A percentile compares a stretch with the other conserved stretches of the same genome.
phyloP scores from a whole-genome alignment of 2,888 invertebrate species.

The Drosophila niveifrons region DNA sequence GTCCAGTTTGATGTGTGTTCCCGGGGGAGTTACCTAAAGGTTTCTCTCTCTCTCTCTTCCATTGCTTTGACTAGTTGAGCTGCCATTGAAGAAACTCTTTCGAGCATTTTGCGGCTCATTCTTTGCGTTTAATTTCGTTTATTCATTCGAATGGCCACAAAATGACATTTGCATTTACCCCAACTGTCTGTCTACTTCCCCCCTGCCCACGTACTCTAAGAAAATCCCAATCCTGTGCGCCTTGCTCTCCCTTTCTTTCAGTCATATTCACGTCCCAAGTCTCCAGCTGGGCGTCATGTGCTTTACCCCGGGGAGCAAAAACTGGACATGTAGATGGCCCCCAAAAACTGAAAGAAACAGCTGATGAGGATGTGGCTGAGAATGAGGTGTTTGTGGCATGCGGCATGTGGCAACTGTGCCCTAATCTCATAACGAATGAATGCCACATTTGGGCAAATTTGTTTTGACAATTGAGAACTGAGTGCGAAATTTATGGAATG shows the following conservation, averaged over 20 bases:
- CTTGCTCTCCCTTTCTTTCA: neutral
- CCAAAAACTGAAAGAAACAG: neutral
- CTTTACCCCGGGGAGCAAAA: conserved; percentile 44
- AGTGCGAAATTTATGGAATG: conserved; percentile 69
- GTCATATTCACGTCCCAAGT: conserved; percentile 34
- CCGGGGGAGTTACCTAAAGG: conserved; percentile 20
- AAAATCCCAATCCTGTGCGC: neutral
- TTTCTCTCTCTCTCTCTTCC: neutral
- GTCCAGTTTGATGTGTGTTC: conserved; percentile 47
- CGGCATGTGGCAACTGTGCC: conserved; percentile 33
- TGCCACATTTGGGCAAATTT: conserved; percentile 80
- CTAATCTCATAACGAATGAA: conserved; percentile 82
- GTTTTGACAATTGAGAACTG: conserved; percentile 77
- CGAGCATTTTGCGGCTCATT: conserved; percentile 40
- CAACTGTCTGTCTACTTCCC: conserved; percentile 17
- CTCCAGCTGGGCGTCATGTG: conserved; percentile 43
- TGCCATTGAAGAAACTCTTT: conserved; percentile 63
- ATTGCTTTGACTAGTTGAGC: conserved; percentile 46
- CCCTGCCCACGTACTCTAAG: neutral
- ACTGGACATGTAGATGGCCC: conserved; percentile 26
- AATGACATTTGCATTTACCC: conserved; percentile 83
- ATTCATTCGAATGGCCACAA: conserved; percentile 84
- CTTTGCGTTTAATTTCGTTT: conserved; percentile 83
- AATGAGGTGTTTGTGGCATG: conserved; percentile 4
- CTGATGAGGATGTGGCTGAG: conserved; percentile 6